phyloP scores from a whole-genome alignment of 1,140 invertebrate genomes.

The Achroia grisella region DNA sequence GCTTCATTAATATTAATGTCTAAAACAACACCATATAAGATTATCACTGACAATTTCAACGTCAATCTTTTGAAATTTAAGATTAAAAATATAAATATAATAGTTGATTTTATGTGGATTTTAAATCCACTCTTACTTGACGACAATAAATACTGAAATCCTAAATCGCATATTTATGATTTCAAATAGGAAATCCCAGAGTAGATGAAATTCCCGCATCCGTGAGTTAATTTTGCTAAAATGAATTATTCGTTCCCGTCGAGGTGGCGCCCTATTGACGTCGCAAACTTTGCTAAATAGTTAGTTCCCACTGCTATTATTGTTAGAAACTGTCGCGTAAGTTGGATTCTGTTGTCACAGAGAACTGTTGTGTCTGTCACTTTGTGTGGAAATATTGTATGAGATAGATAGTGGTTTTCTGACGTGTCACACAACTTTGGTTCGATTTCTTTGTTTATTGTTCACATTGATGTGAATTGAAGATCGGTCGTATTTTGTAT shows the following conservation, averaged over 20 bases:
- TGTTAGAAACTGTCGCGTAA: conserved; percentile 58
- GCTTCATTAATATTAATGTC: too few relatives aligned
- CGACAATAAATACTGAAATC: conserved; percentile 10
- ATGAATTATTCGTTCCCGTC: conserved; percentile 60
- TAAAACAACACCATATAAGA: too few relatives aligned
- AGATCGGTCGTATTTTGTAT: too few relatives aligned
- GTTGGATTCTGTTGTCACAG: conserved; percentile 42
- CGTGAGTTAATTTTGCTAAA: conserved; percentile 52
- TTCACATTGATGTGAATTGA: too few relatives aligned
- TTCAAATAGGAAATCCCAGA: conserved; percentile 11
- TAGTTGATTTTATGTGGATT: too few relatives aligned
- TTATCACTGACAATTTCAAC: too few relatives aligned
- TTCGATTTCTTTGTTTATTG: too few relatives aligned
- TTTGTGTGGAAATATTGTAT: conserved; percentile 3
- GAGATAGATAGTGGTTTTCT: too few relatives aligned
- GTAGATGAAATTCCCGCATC: conserved; percentile 21
- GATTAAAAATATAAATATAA: too few relatives aligned
- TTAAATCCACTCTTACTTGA: too few relatives aligned
- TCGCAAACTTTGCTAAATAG: conserved; percentile 66
- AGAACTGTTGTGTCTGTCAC: conserved; percentile 25
- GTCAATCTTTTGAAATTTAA: too few relatives aligned
- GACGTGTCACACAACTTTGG: too few relatives aligned
- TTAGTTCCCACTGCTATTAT: conserved; percentile 63
- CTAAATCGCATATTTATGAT: conserved; percentile 20
- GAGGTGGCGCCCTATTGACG: conserved; percentile 63